A percentile compares a stretch with the other conserved stretches of the same genome.
Evolutionary conservation across 2,888 invertebrate genomes (phyloP).

Genomic region (Tipula lateralis): DNA sequence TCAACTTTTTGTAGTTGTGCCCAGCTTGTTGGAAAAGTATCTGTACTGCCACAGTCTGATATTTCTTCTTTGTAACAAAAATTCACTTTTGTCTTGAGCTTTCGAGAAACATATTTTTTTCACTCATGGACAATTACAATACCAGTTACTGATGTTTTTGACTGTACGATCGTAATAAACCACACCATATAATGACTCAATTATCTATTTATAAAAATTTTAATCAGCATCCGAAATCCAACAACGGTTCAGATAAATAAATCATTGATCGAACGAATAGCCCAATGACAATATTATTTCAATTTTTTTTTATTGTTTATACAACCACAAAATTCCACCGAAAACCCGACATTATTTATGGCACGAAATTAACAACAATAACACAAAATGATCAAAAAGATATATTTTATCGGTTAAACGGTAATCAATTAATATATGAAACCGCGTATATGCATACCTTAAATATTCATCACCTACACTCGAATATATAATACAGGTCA

Average conservation of each 20-base stretch:
- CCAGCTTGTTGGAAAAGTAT: too few relatives aligned
- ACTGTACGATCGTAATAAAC: too few relatives aligned
- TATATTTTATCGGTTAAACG: slow-evolving; percentile 19
- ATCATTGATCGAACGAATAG: neutral
- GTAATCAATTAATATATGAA: neutral
- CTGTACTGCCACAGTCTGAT: too few relatives aligned
- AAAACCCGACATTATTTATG: neutral
- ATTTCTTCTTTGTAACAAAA: too few relatives aligned
- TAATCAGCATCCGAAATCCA: neutral
- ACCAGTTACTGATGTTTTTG: neutral
- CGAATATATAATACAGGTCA: neutral
- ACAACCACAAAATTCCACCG: neutral
- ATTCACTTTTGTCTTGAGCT: too few relatives aligned
- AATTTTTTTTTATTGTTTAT: neutral
- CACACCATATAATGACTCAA: neutral
- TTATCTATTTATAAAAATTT: neutral
- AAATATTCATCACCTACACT: slow-evolving; percentile 9
- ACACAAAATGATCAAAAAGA: neutral
- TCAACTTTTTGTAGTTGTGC: too few relatives aligned
- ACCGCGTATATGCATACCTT: neutral
- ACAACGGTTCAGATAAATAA: neutral
- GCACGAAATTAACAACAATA: neutral
- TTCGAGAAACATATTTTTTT: too few relatives aligned
- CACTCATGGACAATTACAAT: too few relatives aligned
- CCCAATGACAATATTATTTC: neutral